Conservation (phyloP, 2,797 vertebrate genomes). For the Natrix natrix region DNA sequence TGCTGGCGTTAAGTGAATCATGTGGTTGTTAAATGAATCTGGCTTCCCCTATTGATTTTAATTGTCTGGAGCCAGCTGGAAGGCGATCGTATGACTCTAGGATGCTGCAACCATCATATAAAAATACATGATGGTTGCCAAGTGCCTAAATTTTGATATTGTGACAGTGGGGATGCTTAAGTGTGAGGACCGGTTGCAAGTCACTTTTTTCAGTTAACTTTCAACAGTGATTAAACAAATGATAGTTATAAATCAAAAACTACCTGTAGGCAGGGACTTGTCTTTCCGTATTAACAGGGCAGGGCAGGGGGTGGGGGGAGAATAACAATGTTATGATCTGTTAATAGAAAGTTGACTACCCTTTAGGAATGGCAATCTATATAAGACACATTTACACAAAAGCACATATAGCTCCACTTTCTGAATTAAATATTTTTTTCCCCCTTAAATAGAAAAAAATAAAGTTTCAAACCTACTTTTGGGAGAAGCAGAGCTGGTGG, state of each 20-base stretch:
- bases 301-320: no score
- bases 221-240: neutral
- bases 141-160: neutral
- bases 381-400: neutral
- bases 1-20: no score
- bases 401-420: neutral
- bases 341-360: neutral
- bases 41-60: neutral
- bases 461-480: constrained; percentile 75
- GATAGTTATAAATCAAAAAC: neutral
- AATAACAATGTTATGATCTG: no score
- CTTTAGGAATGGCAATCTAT: neutral
- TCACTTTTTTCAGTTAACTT: neutral
- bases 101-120: neutral
- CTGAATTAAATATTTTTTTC: neutral
- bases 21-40: no score
- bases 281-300: neutral
- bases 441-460: neutral
- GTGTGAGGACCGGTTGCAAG: neutral
- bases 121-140: neutral
- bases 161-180: neutral
- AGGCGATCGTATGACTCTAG: neutral
- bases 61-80: neutral
- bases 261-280: neutral
- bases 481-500: constrained; percentile 87